Evolutionary conservation across 37 sponge, comb jelly and placozoan genomes (phyloP).

Genomic region (Halichondria panicea): DNA sequence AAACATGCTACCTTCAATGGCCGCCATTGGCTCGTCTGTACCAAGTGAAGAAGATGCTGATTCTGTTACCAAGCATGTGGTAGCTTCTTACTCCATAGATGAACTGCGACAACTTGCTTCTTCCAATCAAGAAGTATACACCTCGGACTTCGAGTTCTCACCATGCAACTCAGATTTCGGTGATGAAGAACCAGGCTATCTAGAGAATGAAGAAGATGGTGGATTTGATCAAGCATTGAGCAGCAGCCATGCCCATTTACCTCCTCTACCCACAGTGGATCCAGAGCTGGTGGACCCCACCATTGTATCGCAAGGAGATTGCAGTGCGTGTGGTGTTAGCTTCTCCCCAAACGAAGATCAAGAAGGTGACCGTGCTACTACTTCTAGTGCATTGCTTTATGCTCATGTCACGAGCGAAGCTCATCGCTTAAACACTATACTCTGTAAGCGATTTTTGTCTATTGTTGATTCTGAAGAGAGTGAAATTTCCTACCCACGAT

Average conservation of each 20-base stretch:
- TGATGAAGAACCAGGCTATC: too few relatives aligned
- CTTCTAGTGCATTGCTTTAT: background rate
- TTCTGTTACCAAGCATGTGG: too few relatives aligned
- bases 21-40: too few relatives aligned
- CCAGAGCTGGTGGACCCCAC: slow-evolving; percentile 4
- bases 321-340: slow-evolving; percentile 26
- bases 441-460: background rate
- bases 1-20: too few relatives aligned
- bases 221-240: too few relatives aligned
- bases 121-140: too few relatives aligned
- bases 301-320: slow-evolving; percentile 4
- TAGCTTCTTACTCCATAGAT: background rate
- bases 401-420: slow-evolving; percentile 4
- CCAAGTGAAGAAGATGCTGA: too few relatives aligned
- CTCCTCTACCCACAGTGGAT: background rate
- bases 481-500: background rate
- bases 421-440: background rate
- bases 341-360: background rate
- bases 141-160: too few relatives aligned
- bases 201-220: too few relatives aligned
- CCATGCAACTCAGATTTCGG: too few relatives aligned
- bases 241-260: too few relatives aligned
- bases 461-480: background rate
- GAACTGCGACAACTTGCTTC: too few relatives aligned
- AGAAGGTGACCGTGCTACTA: background rate